Evolutionary conservation across 30 jellyfish, hydroid and myxozoan genomes (phyloP).

Genomic region (Mastigias papua): DNA sequence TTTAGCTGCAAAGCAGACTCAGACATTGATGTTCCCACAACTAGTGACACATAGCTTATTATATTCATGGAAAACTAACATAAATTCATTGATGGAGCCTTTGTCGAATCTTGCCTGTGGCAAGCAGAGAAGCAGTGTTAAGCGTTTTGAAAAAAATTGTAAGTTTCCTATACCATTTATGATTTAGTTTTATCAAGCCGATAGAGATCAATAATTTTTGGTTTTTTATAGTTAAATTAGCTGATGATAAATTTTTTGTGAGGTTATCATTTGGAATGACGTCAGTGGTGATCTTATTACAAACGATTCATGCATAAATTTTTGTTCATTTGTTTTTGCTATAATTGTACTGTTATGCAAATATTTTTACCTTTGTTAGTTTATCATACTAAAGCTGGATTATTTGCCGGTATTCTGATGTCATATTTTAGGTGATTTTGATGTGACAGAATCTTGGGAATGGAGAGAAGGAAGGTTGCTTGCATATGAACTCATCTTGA

Average conservation of each 20-base stretch:
- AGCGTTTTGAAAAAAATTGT: not conserved
- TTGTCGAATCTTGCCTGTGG: not conserved
- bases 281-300: too few species aligned
- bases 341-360: too few species aligned
- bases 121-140: slow-evolving; percentile 36
- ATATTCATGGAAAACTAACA: slow-evolving; percentile 73
- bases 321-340: too few species aligned
- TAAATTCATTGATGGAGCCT: slow-evolving; percentile 27
- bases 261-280: too few species aligned
- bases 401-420: not conserved
- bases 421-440: slow-evolving; percentile 37
- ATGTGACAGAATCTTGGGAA: slow-evolving; percentile 86
- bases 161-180: not conserved
- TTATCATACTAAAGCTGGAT: too few species aligned
- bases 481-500: slow-evolving; percentile 87
- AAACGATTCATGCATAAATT: too few species aligned
- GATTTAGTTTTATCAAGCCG: too few species aligned
- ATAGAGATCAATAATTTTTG: too few species aligned
- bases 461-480: slow-evolving; percentile 97
- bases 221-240: too few species aligned
- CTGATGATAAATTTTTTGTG: too few species aligned
- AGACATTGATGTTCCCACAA: slow-evolving; percentile 33
- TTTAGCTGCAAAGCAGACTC: slow-evolving; percentile 80
- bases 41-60: slow-evolving; percentile 57
- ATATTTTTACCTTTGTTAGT: too few species aligned